phyloP scores from a whole-genome alignment of 1,140 invertebrate species.

The Yoshiicerus persimilis region DNA sequence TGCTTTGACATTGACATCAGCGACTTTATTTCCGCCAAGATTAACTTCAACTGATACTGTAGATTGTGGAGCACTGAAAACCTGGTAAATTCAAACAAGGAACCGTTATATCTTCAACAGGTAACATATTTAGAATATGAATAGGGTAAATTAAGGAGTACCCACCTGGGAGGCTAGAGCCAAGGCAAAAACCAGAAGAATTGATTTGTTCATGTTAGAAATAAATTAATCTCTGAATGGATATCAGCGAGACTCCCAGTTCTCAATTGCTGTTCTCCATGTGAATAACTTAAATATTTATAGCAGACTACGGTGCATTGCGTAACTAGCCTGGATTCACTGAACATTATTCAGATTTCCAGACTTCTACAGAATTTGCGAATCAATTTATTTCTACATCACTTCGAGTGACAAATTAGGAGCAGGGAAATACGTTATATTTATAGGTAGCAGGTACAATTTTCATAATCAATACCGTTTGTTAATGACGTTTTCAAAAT shows the following conservation, averaged over 20 bases:
- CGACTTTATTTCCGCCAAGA: not conserved
- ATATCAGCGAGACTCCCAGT: not conserved
- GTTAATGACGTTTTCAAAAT: not conserved
- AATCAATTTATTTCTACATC: not conserved
- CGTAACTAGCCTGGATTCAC: not conserved
- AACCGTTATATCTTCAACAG: no score
- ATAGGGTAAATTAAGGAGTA: not conserved
- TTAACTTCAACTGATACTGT: not conserved
- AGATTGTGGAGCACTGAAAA: not conserved
- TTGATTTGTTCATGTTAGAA: not conserved
- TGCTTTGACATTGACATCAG: not conserved
- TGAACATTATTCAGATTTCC: not conserved
- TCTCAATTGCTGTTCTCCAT: not conserved
- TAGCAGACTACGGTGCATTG: not conserved
- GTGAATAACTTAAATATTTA: not conserved
- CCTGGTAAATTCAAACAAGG: not conserved
- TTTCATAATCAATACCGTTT: not conserved
- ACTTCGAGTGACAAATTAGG: not conserved
- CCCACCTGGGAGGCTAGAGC: not conserved
- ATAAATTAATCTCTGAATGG: not conserved
- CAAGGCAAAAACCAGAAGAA: not conserved
- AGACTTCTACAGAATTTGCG: not conserved
- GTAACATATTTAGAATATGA: no score
- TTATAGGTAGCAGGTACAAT: no score
- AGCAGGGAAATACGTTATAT: not conserved